Conservation (phyloP, 2,888 invertebrate species). For the Oscheius sp. region DNA sequence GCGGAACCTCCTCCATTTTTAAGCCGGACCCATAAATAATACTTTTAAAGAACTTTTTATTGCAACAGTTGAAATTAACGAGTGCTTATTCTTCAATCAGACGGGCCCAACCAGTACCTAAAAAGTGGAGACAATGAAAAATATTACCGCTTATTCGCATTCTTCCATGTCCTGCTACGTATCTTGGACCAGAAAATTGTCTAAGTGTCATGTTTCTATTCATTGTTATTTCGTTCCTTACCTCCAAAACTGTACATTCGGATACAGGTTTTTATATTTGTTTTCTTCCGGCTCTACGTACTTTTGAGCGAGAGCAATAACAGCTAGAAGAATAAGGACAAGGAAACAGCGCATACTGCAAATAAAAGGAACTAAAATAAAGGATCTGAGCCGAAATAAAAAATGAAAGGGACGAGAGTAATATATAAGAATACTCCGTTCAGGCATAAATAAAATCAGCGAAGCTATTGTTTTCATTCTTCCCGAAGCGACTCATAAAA, state of each 20-base stretch:
- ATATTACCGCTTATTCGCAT: conserved; percentile 3
- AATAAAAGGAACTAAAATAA: background rate
- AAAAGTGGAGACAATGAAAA: too few relatives aligned
- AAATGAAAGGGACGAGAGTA: too few relatives aligned
- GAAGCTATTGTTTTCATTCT: too few relatives aligned
- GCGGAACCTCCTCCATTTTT: too few relatives aligned
- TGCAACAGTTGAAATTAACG: background rate
- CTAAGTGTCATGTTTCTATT: background rate
- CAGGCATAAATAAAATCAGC: too few relatives aligned
- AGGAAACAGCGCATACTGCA: background rate
- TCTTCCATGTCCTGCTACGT: background rate
- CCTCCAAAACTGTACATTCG: background rate
- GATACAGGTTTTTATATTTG: background rate
- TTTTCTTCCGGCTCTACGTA: background rate
- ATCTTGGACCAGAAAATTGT: background rate
- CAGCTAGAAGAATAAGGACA: background rate
- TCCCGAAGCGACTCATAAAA: too few relatives aligned
- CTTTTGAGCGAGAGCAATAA: too few relatives aligned
- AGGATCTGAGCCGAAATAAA: too few relatives aligned
- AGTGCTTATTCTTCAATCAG: conserved; percentile 11
- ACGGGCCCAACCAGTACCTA: background rate
- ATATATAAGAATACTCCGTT: too few relatives aligned
- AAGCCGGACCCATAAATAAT: too few relatives aligned
- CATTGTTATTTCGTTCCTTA: background rate
- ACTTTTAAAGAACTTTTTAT: conserved; percentile 6